Base-by-base conservation (phyloP, 2,113 vertebrate genomes). In the Aramus guarauna region DNA sequence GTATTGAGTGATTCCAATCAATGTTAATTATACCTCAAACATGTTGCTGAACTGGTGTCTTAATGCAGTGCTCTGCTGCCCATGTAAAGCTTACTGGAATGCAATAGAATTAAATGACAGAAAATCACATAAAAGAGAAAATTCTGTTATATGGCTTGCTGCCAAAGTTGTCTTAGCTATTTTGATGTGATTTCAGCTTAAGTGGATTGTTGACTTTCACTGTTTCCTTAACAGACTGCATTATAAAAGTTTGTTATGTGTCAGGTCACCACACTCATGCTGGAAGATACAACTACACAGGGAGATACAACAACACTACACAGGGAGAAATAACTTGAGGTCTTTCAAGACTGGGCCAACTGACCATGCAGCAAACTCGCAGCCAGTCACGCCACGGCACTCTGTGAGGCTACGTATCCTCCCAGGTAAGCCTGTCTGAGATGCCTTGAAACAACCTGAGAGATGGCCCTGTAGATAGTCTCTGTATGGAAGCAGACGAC, bases 331-430 rank as follows among this genome's bases (percentile, higher is more conserved):
- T 27, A 12, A 4, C 24, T 67, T 20, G 9, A 39, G 6, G 34
- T 66, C 8, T 88, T 76, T 72, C 27, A 67, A 63, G 21, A 50
- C 47, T 37, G 39, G 27, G 5, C 12, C 34, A 67, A n/a, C 1
- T 39, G 53, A 58, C 15, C 30, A 34, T 26, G 15, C 32, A 80
- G 36, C 18, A 75, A 71, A 45, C 7, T 58, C 23, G 23, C 0
- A 1, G 23, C 11, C 15, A 9, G 6, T 32, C 1, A 0, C 2
- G 6, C 6, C 8, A 12, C 2, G 6, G 7, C 8, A 12, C 21
- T 43, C 34, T 86, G 22, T 34, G 19, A 80, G 23, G 15, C 50
- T 74, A 26, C 0, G 0, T 37, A 41, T 32, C 16, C 50, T 87
- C 9, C 12, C 53, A 63, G 6, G 22, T 60, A 50, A 75, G 22